Evolutionary conservation across 53 echinoderm and acorn worm species (phyloP), one percentile per base, ranked within the genome.

Genomic region (Echinometra lucunter): DNA sequence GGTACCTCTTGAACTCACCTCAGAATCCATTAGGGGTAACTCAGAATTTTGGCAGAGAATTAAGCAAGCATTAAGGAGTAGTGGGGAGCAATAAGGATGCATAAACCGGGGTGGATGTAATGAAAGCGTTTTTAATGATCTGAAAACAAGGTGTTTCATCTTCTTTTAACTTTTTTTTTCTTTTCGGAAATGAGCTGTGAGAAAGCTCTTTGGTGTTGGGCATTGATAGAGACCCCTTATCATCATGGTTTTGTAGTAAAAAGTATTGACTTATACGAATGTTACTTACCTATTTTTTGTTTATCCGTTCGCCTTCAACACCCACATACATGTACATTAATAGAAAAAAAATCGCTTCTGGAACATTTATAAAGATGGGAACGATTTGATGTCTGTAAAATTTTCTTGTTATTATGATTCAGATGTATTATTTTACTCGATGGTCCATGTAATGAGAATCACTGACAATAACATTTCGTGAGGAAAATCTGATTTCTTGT

Each of bases 1-100:
- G 91, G 66, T 44, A 45, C 91, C 69, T 37, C 91, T 91, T 67
- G 91, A 91, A 69, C 91, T 45, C 4, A 63, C 69, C 69, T 18
- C 60, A 58, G 58, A 89, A 60, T 60, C 89, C 89, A 89, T 89
- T 60, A 89, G 89, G 89, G 40, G 58, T 47, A 37, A 19, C 58
- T 37, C 58, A 60, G 49, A 60, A 89, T 30, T n/a, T 89, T 58
- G 89, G 37, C 89, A 89, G 8, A 85, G 30, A 16, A 44, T 81
- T 0, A 81, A 44, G 44, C n/a, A 37, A 13, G 21, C 3, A 5
- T 1, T 19, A 66, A 66, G 4, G 28, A 66, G 28, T n/a, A 6
- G n/a, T 66, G 4, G 28, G 28, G 66, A 66, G 28, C 7, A 28
- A 37, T 40, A 78, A 38, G 23, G 38, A 35, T 78, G 78, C 78